Base-by-base conservation (phyloP, 1,140 invertebrate species). In the Rhagoletis zephyria region DNA sequence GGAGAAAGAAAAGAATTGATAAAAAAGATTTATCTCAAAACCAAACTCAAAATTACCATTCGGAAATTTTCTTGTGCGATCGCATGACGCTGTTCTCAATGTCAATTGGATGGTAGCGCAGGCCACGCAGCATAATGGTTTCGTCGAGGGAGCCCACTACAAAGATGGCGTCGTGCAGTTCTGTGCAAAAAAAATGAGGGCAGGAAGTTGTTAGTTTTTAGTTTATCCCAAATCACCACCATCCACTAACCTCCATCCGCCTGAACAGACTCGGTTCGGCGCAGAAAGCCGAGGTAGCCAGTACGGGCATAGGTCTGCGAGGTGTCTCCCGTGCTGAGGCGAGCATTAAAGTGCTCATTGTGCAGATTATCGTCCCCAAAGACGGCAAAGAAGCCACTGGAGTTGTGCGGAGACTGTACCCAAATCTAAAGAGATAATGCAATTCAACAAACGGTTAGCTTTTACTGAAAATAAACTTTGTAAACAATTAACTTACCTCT, bases 91-190 rank as follows among this genome's bases (percentile, higher is more conserved):
- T 99, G 91, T 98, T 99, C 93, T 99, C 99, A 90, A 99, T 99
- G 93, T 99, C 99, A 88, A 99, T 99, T 0, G 99, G 99, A 94
- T 99, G 99, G 94, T 99, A 99, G 70, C 99, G 95, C 98, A 99
- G 99, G 87, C 99, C 99, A 88, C 99, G 94, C 60, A 99, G 94
- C 94, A 99, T 96, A 88, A 99, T 97, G 5, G 99, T 99, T 94
- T 99, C 99, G 93, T 99, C 99, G 59, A 99, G 94, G 9, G 98
- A 97, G 85, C 99, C 99, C 9, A 99, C 99, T 12, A 99, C 98
- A 94, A 99, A 99, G n/a, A 99, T 98, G 0, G 99, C 98, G 94
- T 99, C 99, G 93, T 99, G 99, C 0, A 98, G 95, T 93, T 99
- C 98, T 93, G 81, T 92, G 92, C 51, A 92, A n/a, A n/a, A n/a